A percentile compares a stretch with the other conserved stretches of the same genome.
Conservation (phyloP, 2,888 invertebrate species). For the Brachypterus glaber region DNA sequence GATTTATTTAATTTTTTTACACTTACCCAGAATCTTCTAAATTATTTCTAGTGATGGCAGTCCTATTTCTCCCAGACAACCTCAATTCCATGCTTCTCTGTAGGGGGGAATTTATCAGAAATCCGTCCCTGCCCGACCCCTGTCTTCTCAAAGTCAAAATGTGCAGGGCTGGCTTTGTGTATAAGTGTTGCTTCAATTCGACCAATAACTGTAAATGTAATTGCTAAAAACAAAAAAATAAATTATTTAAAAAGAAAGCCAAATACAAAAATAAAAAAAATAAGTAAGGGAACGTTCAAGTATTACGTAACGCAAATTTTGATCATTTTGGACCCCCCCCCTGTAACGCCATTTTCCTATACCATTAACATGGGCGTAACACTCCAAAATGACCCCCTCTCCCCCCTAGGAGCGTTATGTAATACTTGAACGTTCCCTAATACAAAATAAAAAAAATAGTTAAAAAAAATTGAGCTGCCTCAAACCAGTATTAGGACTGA, state of each 20-base stretch:
- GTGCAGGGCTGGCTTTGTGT: slow-evolving; percentile 41
- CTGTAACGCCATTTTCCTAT: too few species aligned
- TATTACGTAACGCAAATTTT: too few species aligned
- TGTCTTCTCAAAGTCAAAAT: slow-evolving; percentile 47
- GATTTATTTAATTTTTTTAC: slow-evolving; percentile 5
- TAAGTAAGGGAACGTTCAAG: too few species aligned
- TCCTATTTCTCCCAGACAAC: slow-evolving; percentile 47
- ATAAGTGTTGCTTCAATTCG: slow-evolving; percentile 64
- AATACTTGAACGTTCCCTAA: too few species aligned
- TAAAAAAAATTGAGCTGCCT: too few species aligned
- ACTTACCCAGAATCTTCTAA: slow-evolving; percentile 36
- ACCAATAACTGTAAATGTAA: slow-evolving; percentile 58
- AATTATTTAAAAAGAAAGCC: slow-evolving; percentile 13
- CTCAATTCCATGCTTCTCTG: slow-evolving; percentile 49
- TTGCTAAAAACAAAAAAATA: slow-evolving; percentile 41
- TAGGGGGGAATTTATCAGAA: slow-evolving; percentile 42
- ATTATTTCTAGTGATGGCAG: slow-evolving; percentile 47
- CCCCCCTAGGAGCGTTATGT: too few species aligned
- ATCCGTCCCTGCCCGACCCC: slow-evolving; percentile 49
- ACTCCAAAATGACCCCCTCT: too few species aligned
- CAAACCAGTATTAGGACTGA: too few species aligned
- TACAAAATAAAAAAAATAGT: too few species aligned
- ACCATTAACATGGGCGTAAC: too few species aligned
- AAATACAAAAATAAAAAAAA: too few species aligned
- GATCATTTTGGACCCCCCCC: too few species aligned